A percentile compares a stretch with the other conserved stretches of the same genome.
Conservation (phyloP, 2,797 vertebrate species). For the Pantherophis alleghaniensis region DNA sequence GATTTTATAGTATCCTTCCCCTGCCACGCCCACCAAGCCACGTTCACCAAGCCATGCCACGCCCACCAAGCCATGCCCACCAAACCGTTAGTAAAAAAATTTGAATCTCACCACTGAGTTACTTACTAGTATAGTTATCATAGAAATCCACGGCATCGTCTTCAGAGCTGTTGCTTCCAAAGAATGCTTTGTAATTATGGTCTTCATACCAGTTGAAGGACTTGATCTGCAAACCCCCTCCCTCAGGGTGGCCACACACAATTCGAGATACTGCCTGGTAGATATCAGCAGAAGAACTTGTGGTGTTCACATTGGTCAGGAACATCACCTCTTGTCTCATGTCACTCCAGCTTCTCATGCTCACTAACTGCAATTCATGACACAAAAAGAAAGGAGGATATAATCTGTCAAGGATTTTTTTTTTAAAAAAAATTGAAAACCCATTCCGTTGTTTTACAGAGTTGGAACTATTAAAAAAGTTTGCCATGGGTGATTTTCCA, state of each 20-base stretch:
- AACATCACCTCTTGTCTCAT: constrained; percentile 91
- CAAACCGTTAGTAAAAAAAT: no score
- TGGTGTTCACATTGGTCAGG: constrained; percentile 79
- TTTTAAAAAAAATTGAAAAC: background rate
- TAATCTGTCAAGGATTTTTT: background rate
- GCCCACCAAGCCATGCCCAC: no score
- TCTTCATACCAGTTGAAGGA: constrained; percentile 98
- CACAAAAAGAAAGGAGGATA: background rate
- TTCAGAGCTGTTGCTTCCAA: constrained; percentile 85
- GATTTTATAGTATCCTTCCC: no score
- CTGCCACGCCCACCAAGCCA: no score
- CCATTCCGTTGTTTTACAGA: background rate
- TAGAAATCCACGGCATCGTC: constrained; percentile 81
- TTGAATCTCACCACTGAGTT: no score
- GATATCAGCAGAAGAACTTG: constrained; percentile 83
- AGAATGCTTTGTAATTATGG: constrained; percentile 95
- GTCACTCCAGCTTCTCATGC: constrained; percentile 91
- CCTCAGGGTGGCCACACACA: constrained; percentile 91
- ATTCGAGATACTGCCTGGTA: constrained; percentile 93
- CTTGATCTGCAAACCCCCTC: constrained; percentile 95
- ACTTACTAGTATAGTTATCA: constrained; percentile 94
- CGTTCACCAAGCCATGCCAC: no score
- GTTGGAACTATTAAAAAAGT: background rate
- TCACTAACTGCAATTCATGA: constrained; percentile 74
- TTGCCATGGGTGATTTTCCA: background rate